These are phyloP conservation scores for Lota lota DNA, from an alignment of 2,113 vertebrate species.

Conservation along the genomic window DNA sequence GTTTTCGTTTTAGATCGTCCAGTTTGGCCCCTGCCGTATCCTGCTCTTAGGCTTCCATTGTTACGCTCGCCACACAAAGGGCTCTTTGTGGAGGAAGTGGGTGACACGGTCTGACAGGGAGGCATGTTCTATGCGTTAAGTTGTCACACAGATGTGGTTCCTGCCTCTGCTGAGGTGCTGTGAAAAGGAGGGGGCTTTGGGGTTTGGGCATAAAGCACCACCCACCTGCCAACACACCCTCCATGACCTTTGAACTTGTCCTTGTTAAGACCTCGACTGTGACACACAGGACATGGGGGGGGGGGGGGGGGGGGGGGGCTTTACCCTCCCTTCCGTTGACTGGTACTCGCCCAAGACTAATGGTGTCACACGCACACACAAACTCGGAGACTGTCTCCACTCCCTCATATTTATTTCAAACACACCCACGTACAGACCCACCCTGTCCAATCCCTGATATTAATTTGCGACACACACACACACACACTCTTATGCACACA, in stretches of 20 bases:
- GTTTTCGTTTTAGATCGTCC: conserved; percentile 21
- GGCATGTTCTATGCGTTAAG: conserved; percentile 35
- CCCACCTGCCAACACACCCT: conserved; percentile 26
- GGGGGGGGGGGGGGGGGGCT: conserved; percentile 10
- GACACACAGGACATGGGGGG: conserved; percentile 22
- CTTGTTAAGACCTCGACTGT: conserved; percentile 48
- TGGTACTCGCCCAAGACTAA: conserved; percentile 46
- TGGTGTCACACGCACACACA: conserved; percentile 14
- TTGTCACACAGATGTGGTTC: conserved; percentile 50
- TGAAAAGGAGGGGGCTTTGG: neutral
- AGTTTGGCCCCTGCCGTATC: conserved; percentile 16
- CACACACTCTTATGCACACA: neutral
- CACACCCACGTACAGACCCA: neutral
- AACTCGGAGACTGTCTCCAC: conserved; percentile 11
- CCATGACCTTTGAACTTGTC: conserved; percentile 50
- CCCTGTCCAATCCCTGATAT: neutral
- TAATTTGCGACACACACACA: conserved; percentile 1
- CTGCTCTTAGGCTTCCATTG: conserved; percentile 33
- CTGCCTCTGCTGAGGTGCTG: conserved; percentile 16
- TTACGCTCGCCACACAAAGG: conserved; percentile 17
- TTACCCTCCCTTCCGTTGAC: neutral
- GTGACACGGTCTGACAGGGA: conserved; percentile 28
- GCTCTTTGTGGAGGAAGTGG: conserved; percentile 12
- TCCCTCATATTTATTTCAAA: neutral
- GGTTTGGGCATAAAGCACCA: neutral